These are phyloP conservation scores for Spea hammondii DNA, from an alignment of 2,797 vertebrate species.

Conservation along the genomic window DNA sequence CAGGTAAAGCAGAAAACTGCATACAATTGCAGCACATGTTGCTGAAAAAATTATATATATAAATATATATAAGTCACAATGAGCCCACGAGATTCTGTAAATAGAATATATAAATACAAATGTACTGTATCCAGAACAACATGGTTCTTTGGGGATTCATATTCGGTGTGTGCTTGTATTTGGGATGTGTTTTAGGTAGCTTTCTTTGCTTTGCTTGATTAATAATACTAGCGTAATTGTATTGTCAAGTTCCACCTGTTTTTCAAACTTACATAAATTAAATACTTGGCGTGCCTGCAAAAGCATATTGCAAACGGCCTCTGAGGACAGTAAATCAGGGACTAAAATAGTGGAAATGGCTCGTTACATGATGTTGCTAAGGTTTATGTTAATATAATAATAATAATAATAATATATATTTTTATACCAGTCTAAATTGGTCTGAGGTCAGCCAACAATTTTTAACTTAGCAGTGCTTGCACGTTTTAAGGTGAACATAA, in stretches of 20 bases:
- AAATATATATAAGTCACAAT: background rate
- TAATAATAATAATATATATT: conserved; percentile 33
- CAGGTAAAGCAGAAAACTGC: too few species aligned
- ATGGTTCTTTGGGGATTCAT: background rate
- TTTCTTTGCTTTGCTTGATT: conserved; percentile 38
- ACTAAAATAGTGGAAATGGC: conserved; percentile 36
- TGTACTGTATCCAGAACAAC: too few species aligned
- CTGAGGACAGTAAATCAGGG: conserved; percentile 39
- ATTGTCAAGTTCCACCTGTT: conserved; percentile 50
- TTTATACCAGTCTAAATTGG: background rate
- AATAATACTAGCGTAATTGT: conserved; percentile 44
- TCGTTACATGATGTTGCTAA: conserved; percentile 27
- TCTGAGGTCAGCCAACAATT: conserved; percentile 1
- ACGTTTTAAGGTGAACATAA: background rate
- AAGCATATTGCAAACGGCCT: conserved; percentile 47
- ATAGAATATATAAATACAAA: too few species aligned
- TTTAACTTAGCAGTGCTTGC: conserved; percentile 5
- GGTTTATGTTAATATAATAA: conserved; percentile 29
- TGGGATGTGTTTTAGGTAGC: conserved; percentile 22
- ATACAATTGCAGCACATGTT: too few species aligned
- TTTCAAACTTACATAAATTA: conserved; percentile 48
- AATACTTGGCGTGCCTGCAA: conserved; percentile 42
- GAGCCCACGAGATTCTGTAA: background rate
- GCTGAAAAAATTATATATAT: too few species aligned
- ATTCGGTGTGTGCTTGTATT: conserved; percentile 7